These are phyloP conservation scores for Melinaea menophilus DNA, from an alignment of 2,888 invertebrate genomes.

Conservation along the genomic window DNA sequence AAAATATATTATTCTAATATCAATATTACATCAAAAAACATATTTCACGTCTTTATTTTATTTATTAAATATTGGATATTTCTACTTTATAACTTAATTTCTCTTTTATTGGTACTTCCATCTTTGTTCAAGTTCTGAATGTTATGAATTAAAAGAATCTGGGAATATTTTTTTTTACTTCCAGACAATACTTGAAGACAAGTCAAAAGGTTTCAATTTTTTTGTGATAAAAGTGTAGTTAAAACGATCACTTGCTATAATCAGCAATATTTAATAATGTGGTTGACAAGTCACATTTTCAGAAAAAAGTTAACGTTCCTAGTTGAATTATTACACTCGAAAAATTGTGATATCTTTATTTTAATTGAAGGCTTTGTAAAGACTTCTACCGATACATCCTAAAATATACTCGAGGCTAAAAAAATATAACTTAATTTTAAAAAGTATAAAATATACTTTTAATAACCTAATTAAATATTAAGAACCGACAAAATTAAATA, in stretches of 20 bases:
- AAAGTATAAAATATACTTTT: too few relatives aligned
- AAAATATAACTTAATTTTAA: not conserved
- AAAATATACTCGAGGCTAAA: not conserved
- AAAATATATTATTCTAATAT: too few relatives aligned
- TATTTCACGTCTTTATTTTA: too few relatives aligned
- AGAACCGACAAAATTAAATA: not conserved
- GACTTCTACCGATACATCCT: too few relatives aligned
- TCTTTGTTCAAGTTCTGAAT: slow-evolving; percentile 1
- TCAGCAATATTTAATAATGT: too few relatives aligned
- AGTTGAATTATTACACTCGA: too few relatives aligned
- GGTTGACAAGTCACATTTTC: too few relatives aligned
- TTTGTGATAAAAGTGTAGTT: slow-evolving; percentile 39
- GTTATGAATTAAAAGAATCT: slow-evolving; percentile 7
- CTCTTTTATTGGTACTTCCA: not conserved
- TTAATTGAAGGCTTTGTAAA: too few relatives aligned
- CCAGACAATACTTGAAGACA: slow-evolving; percentile 16
- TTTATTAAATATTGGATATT: not conserved
- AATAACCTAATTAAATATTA: not conserved
- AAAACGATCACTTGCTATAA: slow-evolving; percentile 3
- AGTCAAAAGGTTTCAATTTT: slow-evolving; percentile 54
- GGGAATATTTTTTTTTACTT: slow-evolving; percentile 43
- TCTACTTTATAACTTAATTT: not conserved
- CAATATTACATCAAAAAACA: too few relatives aligned
- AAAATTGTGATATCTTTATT: too few relatives aligned
- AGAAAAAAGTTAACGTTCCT: too few relatives aligned